These are phyloP conservation scores for Pipistrellus pygmaeus DNA, from an alignment of 2,797 vertebrate genomes.

Conservation along the genomic window DNA sequence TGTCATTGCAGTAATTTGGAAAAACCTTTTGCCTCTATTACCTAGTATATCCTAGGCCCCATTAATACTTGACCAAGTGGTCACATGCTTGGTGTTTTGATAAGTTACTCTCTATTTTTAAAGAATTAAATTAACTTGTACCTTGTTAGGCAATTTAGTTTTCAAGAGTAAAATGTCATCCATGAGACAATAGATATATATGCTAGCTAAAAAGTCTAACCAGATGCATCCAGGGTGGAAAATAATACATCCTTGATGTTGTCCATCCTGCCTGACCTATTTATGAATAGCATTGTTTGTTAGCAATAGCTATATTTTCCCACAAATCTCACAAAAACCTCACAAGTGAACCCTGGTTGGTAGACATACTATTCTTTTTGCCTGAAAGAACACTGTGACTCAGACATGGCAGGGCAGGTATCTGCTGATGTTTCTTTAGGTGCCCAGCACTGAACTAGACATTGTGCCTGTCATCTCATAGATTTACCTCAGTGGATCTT, in stretches of 20 bases:
- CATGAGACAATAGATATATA: neutral
- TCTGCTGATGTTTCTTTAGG: neutral
- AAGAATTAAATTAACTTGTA: constrained; percentile 47
- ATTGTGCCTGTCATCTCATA: neutral
- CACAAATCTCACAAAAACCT: constrained; percentile 20
- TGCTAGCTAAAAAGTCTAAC: neutral
- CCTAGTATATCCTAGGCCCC: neutral
- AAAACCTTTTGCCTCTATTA: constrained; percentile 30
- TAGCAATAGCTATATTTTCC: neutral
- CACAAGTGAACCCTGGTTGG: neutral
- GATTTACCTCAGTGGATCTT: neutral
- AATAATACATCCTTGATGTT: constrained; percentile 19
- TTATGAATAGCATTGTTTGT: neutral
- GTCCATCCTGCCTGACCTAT: neutral
- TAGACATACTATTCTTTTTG: neutral
- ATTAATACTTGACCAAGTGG: constrained; percentile 23
- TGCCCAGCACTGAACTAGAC: neutral
- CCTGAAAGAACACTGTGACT: constrained; percentile 27
- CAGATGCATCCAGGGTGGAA: neutral
- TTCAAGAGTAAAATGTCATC: neutral
- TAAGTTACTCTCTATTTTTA: constrained; percentile 43
- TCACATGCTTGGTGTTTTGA: constrained; percentile 25
- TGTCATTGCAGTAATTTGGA: neutral
- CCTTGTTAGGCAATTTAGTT: constrained; percentile 27
- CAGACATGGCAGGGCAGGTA: neutral